These are phyloP conservation scores for Xiphophorus birchmanni DNA, from an alignment of 2,797 vertebrate species.

Conservation along the genomic window DNA sequence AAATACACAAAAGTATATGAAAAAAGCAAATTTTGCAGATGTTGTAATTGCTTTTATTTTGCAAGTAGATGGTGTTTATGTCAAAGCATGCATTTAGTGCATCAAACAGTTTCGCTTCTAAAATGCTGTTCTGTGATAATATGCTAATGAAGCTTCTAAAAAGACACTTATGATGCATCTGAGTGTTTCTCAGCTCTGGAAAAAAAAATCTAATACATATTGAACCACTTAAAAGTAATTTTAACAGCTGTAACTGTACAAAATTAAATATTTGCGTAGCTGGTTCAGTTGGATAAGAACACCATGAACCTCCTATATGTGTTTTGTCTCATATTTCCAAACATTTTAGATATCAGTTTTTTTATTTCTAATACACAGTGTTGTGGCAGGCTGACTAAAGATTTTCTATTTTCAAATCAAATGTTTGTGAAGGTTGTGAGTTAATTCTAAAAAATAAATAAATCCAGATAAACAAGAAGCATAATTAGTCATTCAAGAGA, in stretches of 20 bases:
- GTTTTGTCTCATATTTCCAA: constrained; percentile 12
- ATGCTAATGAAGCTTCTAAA: constrained; percentile 40
- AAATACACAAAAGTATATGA: not conserved
- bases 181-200: constrained; percentile 28
- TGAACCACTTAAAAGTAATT: constrained; percentile 36
- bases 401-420: constrained; percentile 27
- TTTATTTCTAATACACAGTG: constrained; percentile 20
- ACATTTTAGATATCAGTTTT: constrained; percentile 17
- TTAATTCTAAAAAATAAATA: constrained; percentile 45
- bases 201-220: constrained; percentile 17
- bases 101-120: constrained; percentile 38
- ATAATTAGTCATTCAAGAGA: constrained; percentile 71
- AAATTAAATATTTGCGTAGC: constrained; percentile 13
- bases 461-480: constrained; percentile 52
- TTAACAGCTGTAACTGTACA: constrained; percentile 22
- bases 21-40: not conserved
- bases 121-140: constrained; percentile 47
- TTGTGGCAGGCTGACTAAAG: constrained; percentile 31
- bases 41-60: constrained; percentile 23
- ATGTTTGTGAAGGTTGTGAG: constrained; percentile 50
- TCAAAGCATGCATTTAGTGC: constrained; percentile 38
- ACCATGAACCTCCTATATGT: constrained; percentile 11
- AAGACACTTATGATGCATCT: constrained; percentile 35
- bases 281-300: constrained; percentile 18
- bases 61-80: constrained; percentile 19